Evolutionary conservation across 2,888 invertebrate species (phyloP), one percentile per base, ranked within the genome.

Genomic region (Cordylochernes scorpioides): DNA sequence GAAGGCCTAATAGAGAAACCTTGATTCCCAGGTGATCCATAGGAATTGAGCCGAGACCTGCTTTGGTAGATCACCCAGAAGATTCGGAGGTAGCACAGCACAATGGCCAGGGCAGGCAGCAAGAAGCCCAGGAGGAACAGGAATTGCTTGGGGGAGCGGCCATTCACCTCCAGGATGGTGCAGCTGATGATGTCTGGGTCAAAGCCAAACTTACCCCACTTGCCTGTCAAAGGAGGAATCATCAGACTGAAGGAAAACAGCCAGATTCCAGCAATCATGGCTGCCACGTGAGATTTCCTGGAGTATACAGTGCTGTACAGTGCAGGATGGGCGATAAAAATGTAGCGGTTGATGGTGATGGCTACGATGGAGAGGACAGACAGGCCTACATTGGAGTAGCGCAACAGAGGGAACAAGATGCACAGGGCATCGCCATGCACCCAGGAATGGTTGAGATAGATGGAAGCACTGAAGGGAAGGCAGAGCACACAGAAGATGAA

Each of bases 71-170:
- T 74, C 35, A 75, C 71, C 48, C 67, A 68, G 49, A 74, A 75
- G 33, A 71, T 86, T 40, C 72, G 66, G 0, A 77, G 68, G 38
- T 57, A 57, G 41, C 52, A 55, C 38, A 73, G 64, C 28, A 80
- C 64, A 47, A 84, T 84, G 35, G 72, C 67, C 44, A 71, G 52
- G 47, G 80, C 80, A 0, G 84, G 84, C 28, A 82, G 64, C 31
- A 78, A 64, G 50, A 84, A 84, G 15, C 75, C 82, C 29, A 70
- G 65, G 15, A 77, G 62, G 49, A 82, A 84, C 6, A 84, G 63
- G 17, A 75, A 72, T 31, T 46, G 44, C 39, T 52, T 52, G 9
- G 52, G 50, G 3, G 51, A 51, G 7, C 43, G 36, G 36, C 45
- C 42, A 36, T 74, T 73, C 29, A 30, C 27, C 62, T 62, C 33